Conservation (phyloP, 1,140 invertebrate genomes). For the Drosophila willistoni region DNA sequence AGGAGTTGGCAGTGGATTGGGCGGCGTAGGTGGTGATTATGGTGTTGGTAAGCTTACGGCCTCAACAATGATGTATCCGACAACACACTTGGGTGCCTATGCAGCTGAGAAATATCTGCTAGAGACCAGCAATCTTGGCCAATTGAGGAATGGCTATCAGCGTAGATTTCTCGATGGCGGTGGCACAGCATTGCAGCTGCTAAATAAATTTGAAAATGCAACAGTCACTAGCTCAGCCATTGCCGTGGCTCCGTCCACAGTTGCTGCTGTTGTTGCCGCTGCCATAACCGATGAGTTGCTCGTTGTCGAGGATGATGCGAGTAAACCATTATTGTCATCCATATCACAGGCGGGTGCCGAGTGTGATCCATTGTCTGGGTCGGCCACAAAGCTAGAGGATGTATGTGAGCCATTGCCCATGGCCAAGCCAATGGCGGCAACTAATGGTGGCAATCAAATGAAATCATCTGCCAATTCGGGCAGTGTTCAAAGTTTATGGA, state of each 20-base stretch:
- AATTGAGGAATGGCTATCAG: constrained; percentile 61
- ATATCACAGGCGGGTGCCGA: constrained; percentile 53
- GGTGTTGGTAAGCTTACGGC: constrained; percentile 53
- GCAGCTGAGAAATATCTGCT: constrained; percentile 72
- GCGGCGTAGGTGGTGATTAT: constrained; percentile 23
- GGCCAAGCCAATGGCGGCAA: constrained; percentile 35
- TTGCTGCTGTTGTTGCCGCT: background rate
- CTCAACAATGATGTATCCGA: constrained; percentile 73
- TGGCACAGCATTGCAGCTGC: constrained; percentile 69
- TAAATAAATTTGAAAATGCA: constrained; percentile 44
- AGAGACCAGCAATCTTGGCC: constrained; percentile 69
- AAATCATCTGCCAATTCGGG: constrained; percentile 75
- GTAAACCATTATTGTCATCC: constrained; percentile 62
- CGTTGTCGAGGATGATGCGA: constrained; percentile 58
- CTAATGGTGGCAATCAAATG: constrained; percentile 41
- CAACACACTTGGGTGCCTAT: constrained; percentile 69
- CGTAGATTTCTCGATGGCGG: constrained; percentile 72
- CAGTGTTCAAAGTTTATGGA: constrained; percentile 81
- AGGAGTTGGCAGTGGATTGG: background rate
- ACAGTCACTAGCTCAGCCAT: background rate
- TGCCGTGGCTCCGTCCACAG: background rate
- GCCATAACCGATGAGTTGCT: constrained; percentile 37
- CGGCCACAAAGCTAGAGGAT: constrained; percentile 56
- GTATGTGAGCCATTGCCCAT: constrained; percentile 53
- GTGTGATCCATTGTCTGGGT: constrained; percentile 6